Evolutionary conservation across 2,113 vertebrate genomes (phyloP), one percentile per base, ranked within the genome.

Genomic region (Mustela nigripes): DNA sequence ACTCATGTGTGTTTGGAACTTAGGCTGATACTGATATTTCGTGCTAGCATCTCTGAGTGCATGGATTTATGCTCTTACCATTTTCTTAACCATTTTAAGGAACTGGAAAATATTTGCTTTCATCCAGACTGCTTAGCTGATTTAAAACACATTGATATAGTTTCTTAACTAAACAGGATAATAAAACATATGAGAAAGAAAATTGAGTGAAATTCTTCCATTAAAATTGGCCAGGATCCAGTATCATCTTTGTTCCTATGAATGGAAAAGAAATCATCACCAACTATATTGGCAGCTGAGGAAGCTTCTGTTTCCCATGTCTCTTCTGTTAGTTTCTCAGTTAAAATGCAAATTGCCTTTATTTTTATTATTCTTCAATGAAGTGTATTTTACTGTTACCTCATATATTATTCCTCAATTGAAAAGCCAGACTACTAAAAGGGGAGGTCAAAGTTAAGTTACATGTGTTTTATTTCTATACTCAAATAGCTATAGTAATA

Each of bases 91-190:
- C 80, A 33, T 78, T 96, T 95, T 89, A 92, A 81, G 36, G 60
- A 73, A 84, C 39, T 90, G 24, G 63, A 86, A 96, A 90, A 12
- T 76, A 80, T 56, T 87, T 94, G 60, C 4, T 53, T 96, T 82
- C 4, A 81, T 89, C 28, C 42, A 74, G 95, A 42, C 33, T 62
- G 10, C 97, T 98, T 88, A 95, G 88, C 12, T 96, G 15, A 15
- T 90, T 82, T 88, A 93, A 83, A 50, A 50, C 0, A 11, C 69
- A 18, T 82, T 94, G 62, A 60, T 63, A 16, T 60, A 93, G 19
- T 97, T 96, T 86, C 67, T 92, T 94, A 95, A 84, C 48, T 96
- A 39, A 87, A 92, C 58, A 92, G 48, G 96, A 96, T 83, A 88
- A n/a, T 45, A 74, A 84, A 97, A 45, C 21, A 96, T 95, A 97